Conservation (phyloP, 2,797 vertebrate species). For the Catostomus latipinnis region DNA sequence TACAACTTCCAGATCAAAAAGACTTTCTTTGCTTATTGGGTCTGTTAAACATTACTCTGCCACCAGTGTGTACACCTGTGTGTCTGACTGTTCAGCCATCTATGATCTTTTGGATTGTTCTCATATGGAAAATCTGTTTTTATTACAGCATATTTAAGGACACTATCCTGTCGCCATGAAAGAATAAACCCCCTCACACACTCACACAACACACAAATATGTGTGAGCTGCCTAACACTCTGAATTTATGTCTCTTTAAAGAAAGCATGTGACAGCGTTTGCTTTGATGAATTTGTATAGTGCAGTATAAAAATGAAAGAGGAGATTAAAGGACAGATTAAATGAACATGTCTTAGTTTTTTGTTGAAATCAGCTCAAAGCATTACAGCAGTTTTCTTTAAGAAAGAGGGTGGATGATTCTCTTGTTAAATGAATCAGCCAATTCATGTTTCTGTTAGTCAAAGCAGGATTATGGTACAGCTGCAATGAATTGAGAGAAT, state of each 20-base stretch:
- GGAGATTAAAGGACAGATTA: constrained; percentile 26
- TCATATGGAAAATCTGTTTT: constrained; percentile 40
- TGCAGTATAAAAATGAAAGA: constrained; percentile 28
- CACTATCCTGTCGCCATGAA: constrained; percentile 4
- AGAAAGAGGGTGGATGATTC: neutral
- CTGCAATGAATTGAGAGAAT: constrained; percentile 20
- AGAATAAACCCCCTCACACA: constrained; percentile 10
- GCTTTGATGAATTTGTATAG: constrained; percentile 27
- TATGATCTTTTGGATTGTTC: neutral
- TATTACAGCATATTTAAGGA: constrained; percentile 36
- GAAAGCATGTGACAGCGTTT: constrained; percentile 16
- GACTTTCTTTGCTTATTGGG: constrained; percentile 5
- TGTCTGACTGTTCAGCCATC: constrained; percentile 30
- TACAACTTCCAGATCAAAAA: constrained; percentile 13
- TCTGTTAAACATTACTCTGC: constrained; percentile 46
- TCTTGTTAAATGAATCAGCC: constrained; percentile 5
- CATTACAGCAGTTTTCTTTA: neutral
- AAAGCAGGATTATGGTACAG: constrained; percentile 21
- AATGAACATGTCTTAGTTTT: neutral
- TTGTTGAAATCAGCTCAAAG: neutral
- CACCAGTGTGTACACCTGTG: constrained; percentile 1
- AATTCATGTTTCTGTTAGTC: constrained; percentile 11
- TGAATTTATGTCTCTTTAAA: constrained; percentile 19
- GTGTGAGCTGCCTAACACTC: constrained; percentile 1
- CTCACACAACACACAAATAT: constrained; percentile 11